Percentiles rank a stretch among this genome's conserved stretches.
phyloP scores from a whole-genome alignment of 2,113 vertebrate genomes.

The Daboia siamensis region DNA sequence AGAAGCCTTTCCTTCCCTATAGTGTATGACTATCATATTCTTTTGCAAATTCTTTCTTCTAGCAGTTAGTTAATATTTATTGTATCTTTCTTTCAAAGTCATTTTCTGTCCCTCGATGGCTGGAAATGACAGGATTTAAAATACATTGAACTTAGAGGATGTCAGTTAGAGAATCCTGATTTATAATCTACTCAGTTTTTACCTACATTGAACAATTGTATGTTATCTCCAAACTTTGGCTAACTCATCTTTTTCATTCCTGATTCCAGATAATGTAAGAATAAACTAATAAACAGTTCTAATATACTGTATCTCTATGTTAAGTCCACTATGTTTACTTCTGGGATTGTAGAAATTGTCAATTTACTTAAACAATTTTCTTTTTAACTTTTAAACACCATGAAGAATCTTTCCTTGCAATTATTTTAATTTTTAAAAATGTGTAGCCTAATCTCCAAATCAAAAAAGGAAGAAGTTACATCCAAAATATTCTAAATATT shows the following conservation, averaged over 20 bases:
- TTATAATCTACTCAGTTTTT: not conserved
- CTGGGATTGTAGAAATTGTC: not conserved
- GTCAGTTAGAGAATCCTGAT: no score
- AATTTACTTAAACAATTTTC: not conserved
- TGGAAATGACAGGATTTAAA: not conserved
- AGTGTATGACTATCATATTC: not conserved
- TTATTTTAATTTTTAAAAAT: not conserved
- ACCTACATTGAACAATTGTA: not conserved
- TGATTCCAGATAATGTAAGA: not conserved
- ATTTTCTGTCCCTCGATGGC: not conserved
- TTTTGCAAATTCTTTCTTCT: not conserved
- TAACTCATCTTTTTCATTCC: not conserved
- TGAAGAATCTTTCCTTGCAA: not conserved
- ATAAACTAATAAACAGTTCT: not conserved
- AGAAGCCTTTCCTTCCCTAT: not conserved
- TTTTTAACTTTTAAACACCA: not conserved
- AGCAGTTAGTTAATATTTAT: not conserved
- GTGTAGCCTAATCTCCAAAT: not conserved
- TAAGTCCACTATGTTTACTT: no score
- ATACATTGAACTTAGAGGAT: not conserved
- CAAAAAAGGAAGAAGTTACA: not conserved
- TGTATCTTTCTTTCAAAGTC: not conserved
- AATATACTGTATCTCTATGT: not conserved
- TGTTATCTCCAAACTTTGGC: not conserved
- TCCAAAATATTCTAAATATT: not conserved